Evolutionary conservation across 1,140 invertebrate species (phyloP).

Genomic region (Diprion similis): DNA sequence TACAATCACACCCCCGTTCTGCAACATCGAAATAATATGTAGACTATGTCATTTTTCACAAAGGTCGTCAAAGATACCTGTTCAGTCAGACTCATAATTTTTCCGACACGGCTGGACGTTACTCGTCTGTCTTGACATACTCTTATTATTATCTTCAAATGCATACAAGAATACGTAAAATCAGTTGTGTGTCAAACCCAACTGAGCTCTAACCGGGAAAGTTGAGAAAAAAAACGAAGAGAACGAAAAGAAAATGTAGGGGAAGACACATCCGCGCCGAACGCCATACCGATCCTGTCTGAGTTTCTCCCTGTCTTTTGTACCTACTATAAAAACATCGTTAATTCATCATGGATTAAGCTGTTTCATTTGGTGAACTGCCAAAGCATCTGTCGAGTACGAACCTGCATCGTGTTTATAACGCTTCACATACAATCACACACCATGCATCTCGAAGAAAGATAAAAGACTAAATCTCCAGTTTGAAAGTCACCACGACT

Average conservation of each 20-base stretch:
- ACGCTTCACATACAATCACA: not conserved
- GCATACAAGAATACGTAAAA: not conserved
- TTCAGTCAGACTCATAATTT: too few species aligned
- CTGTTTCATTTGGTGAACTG: not conserved
- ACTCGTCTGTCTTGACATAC: too few species aligned
- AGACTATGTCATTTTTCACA: too few species aligned
- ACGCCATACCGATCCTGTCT: not conserved
- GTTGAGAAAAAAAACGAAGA: too few species aligned
- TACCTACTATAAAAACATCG: not conserved
- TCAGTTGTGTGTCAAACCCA: not conserved
- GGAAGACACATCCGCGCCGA: not conserved
- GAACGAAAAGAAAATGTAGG: not conserved
- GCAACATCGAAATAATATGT: too few species aligned
- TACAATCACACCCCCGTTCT: too few species aligned
- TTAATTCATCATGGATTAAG: conserved; percentile 8
- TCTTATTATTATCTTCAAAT: too few species aligned
- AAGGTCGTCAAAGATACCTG: too few species aligned
- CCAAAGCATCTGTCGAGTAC: conserved; percentile 1
- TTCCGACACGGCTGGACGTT: too few species aligned
- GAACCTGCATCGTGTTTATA: not conserved
- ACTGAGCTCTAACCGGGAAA: not conserved
- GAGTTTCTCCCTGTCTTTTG: not conserved
- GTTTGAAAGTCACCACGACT: not conserved
- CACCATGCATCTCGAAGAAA: not conserved
- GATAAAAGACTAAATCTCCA: not conserved